phyloP scores from a whole-genome alignment of 2,888 invertebrate genomes.

The Leptogaster cylindrica region DNA sequence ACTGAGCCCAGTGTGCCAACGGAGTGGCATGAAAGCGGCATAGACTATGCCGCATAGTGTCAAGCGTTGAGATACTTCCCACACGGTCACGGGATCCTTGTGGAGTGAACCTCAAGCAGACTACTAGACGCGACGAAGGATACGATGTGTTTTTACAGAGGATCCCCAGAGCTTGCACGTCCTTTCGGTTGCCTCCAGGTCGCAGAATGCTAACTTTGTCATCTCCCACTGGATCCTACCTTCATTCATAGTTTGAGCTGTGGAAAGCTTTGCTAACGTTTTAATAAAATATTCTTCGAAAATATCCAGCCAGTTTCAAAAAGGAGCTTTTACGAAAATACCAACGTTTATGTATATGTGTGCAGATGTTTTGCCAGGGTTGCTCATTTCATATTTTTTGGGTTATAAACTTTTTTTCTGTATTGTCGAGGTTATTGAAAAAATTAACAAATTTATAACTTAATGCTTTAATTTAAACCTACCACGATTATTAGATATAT shows the following conservation, averaged over 20 bases:
- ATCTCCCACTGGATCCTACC: constrained; percentile 6
- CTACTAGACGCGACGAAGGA: constrained; percentile 9
- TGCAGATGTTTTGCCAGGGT: background rate
- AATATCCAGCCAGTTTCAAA: background rate
- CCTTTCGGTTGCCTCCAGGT: constrained; percentile 7
- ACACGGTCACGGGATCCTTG: constrained; percentile 7
- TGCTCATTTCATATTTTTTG: background rate
- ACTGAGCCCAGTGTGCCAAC: background rate
- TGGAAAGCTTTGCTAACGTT: background rate
- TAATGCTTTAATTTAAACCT: too few relatives aligned
- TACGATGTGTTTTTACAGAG: background rate
- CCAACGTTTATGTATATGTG: too few relatives aligned
- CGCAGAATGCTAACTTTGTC: constrained; percentile 19
- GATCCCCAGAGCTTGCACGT: background rate
- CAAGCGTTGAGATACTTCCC: background rate
- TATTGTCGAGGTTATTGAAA: too few relatives aligned
- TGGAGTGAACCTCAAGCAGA: constrained; percentile 2
- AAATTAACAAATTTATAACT: too few relatives aligned
- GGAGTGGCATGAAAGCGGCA: background rate
- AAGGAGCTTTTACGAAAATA: background rate
- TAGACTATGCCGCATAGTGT: background rate
- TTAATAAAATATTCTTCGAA: background rate
- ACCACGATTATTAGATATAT: too few relatives aligned
- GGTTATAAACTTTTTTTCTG: too few relatives aligned
- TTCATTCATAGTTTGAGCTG: background rate